Evolutionary conservation across 2,113 vertebrate genomes (phyloP), one percentile per base, ranked within the genome.

Genomic region (Parus major): DNA sequence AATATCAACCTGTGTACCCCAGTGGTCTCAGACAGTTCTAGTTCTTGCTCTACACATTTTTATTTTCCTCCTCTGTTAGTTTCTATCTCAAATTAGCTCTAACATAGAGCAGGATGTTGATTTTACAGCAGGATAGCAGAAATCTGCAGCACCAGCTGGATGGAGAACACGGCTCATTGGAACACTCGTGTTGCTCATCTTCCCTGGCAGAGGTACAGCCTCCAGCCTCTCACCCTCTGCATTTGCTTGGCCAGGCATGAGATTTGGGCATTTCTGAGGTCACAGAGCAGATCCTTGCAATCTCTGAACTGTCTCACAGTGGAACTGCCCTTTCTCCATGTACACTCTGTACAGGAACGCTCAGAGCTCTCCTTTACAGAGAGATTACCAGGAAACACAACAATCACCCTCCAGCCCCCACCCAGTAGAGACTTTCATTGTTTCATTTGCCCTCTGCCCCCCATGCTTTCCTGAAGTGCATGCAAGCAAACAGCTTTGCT

Each of bases 351-450:
- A 41, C 84, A 61, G 78, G 71, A 94, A 94, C 3, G 2, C 57
- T 93, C 42, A 66, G 78, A 76, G 49, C 69, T 69, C 72, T n/a
- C 92, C 80, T 50, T 59, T 44, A 39, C 10, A 63, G 46, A 82
- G 53, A 57, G 53, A 86, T 92, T 77, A 86, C 31, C 92, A 93
- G 93, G 85, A 91, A 94, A 77, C 56, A 56, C 81, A 83, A 92
- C 93, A 96, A 95, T 81, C 29, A 57, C 44, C 33, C n/a, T 65
- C 41, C 90, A 79, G 77, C 49, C 71, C 68, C 84, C 86, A 71
- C 94, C 78, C 89, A 83, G 41, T 19, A 64, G 12, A 53, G 57
- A 47, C 6, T 80, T 61, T 2, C 47, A 89, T 83, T 86, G 79
- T 68, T 77, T 73, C 63, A 50, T 15, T 66, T 65, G 28, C 84